phyloP scores from a whole-genome alignment of 2,113 vertebrate species.

The Sphyrna mokarran region DNA sequence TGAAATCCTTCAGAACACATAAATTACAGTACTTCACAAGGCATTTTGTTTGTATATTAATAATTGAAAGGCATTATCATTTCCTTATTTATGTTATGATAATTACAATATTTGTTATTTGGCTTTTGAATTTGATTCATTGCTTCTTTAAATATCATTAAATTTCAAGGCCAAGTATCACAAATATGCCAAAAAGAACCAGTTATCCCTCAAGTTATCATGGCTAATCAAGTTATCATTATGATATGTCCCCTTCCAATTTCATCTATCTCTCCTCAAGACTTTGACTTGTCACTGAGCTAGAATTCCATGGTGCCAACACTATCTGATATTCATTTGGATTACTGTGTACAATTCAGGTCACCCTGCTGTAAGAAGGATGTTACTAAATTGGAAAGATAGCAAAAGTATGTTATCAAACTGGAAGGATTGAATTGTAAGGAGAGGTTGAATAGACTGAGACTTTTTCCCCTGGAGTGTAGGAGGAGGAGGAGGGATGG shows the following conservation, averaged over 20 bases:
- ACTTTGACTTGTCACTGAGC: neutral
- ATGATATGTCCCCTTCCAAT: neutral
- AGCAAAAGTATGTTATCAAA: no score
- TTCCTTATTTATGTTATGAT: neutral
- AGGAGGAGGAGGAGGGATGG: no score
- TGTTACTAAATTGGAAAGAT: no score
- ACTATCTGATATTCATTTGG: neutral
- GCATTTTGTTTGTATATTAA: neutral
- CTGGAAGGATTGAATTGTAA: no score
- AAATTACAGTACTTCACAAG: neutral
- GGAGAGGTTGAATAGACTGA: no score
- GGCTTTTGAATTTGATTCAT: neutral
- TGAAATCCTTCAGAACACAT: neutral
- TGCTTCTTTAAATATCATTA: neutral
- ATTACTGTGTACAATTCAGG: no score
- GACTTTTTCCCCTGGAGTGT: no score
- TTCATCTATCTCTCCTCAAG: neutral
- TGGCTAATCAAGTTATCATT: neutral
- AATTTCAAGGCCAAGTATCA: neutral
- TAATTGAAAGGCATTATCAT: neutral
- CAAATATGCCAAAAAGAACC: neutral
- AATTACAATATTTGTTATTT: neutral
- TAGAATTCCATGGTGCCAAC: neutral
- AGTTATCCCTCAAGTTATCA: neutral
- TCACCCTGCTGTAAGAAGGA: no score